Base-by-base conservation (phyloP, 2,113 vertebrate genomes). In the Coregonus clupeaformis region DNA sequence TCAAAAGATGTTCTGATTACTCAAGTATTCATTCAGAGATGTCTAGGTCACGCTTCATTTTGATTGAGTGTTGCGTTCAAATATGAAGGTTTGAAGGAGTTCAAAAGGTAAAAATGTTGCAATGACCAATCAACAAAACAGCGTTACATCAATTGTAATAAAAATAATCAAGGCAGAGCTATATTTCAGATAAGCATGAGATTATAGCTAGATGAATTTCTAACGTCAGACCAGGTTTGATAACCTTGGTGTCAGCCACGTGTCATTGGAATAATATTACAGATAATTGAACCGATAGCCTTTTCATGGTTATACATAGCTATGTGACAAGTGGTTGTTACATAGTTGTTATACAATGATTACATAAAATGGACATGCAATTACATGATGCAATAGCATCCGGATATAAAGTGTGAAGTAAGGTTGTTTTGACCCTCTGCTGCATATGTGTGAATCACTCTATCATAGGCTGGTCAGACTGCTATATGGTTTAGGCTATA, bases 1-100 rank as follows among this genome's bases (percentile, higher is more conserved):
- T 20, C 32, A 64, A 27, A 71, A 6, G 36, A 32, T 68, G n/a
- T 68, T 68, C 65, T 36, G 30, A 68, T 68, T 68, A 27, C n/a
- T 62, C n/a, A 12, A 22, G 20, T 20, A 42, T 29, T 65, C 29
- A 30, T 13, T 6, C 65, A 42, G 30, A 18, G 65, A 9, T 49
- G 16, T 52, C 47, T 52, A 52, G 14, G 65, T 36, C 30, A 42
- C 9, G n/a, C 29, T n/a, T 42, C 2, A 42, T 42, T 42, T 67
- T 32, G 6, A 42, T 42, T 18, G 18, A 18, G 3, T n/a, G 14
- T 18, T 11, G 7, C 20, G 0, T 6, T 27, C 63, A 65, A 65
- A 65, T 29, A 30, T 52, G 24, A 13, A 24, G 60, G 22, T 13
- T 24, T 63, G 16, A 29, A 16, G 2, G 27, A 13, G 63, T 65